Evolutionary conservation across 2,797 vertebrate species (phyloP), one percentile per base, ranked within the genome.

Genomic region (Anguilla pacifica): DNA sequence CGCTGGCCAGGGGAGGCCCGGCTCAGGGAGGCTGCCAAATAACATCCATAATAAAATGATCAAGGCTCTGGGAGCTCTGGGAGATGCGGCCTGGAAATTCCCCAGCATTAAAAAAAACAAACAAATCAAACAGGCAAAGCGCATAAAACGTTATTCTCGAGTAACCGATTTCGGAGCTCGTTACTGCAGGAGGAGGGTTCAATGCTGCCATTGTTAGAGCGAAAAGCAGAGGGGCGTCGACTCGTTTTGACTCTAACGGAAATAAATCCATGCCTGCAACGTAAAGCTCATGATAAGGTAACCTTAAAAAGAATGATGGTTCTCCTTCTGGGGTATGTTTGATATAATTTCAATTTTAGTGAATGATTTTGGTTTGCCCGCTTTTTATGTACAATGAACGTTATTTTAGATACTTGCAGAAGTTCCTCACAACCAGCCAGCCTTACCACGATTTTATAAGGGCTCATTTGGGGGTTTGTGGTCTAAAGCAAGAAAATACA

Each of bases 31-130:
- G 31, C 49, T 64, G 77, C 77, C 77, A 83, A 77, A 85, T 6
- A 39, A 57, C 72, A 77, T 87, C 77, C 77, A 49, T 81, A 81
- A 81, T 81, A 81, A 84, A 84, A 74, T 85, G 57, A 57, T 31
- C 64, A 74, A 59, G 17, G 83, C 22, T 22, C 28, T 72, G 67
- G 35, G 6, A 22, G 22, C 39, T 25, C 43, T 22, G 17, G 39
- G 77, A 46, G 43, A 81, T 25, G 22, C 17, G 6, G 77, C 39
- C 11, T 46, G 43, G 22, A 81, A 49, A 49, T 49, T 22, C 25
- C 43, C 77, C 17, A 81, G 46, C 46, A 81, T 49, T 77, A 19
- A 31, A 51, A 10, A 72, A 77, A 81, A 39, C 39, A 39, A 39
- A 39, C 39, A 10, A 1, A 49, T 25, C 77, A 81, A 25, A 49